phyloP scores from a whole-genome alignment of 2,888 invertebrate genomes.

The Campopleginae sp. region DNA sequence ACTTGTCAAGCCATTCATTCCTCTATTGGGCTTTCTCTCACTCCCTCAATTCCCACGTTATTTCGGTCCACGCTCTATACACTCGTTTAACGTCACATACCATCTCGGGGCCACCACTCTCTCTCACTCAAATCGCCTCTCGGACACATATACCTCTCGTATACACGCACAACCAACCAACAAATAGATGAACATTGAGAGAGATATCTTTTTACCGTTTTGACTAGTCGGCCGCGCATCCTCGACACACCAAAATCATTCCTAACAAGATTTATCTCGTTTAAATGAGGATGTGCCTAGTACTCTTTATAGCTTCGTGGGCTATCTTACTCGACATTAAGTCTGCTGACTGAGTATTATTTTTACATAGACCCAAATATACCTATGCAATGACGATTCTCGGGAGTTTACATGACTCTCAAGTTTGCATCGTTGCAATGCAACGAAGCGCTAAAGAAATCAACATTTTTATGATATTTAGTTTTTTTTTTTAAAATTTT shows the following conservation, averaged over 20 bases:
- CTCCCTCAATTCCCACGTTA: constrained; percentile 13
- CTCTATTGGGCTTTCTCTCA: constrained; percentile 21
- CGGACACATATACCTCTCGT: neutral
- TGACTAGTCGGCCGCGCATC: constrained; percentile 48
- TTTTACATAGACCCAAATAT: neutral
- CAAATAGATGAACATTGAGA: constrained; percentile 2
- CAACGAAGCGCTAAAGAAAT: too few species aligned
- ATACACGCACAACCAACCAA: neutral
- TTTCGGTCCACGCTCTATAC: constrained; percentile 18
- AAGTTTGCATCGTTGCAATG: too few species aligned
- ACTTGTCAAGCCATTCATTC: constrained; percentile 6
- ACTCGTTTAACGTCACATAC: constrained; percentile 30
- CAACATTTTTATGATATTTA: too few species aligned
- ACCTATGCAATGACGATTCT: too few species aligned
- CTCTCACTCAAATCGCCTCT: too few species aligned
- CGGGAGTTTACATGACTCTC: too few species aligned
- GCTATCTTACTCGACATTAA: too few species aligned
- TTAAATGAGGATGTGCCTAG: constrained; percentile 81
- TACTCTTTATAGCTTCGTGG: neutral
- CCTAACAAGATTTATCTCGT: constrained; percentile 82
- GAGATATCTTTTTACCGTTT: constrained; percentile 64
- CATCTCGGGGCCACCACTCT: neutral
- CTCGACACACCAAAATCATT: constrained; percentile 77
- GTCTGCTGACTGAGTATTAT: neutral
- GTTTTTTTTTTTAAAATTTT: too few species aligned